Conservation (phyloP, 2,113 vertebrate genomes). For the Herpailurus yagouaroundi region DNA sequence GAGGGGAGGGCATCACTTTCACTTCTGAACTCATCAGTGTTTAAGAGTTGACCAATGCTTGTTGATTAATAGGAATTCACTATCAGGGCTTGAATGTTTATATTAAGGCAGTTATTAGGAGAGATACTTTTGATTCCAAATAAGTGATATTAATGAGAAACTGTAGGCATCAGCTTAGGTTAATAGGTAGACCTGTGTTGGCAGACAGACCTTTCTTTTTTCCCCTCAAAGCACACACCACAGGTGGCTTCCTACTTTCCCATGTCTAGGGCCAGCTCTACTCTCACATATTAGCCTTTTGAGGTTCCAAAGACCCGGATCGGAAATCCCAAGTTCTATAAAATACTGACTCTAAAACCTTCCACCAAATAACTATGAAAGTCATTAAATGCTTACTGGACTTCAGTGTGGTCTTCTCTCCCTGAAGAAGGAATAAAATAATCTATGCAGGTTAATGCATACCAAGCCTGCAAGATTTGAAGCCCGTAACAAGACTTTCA, state of each 20-base stretch:
- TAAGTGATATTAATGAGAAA: neutral
- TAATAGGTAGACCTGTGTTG: neutral
- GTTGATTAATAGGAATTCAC: neutral
- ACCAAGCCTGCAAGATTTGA: neutral
- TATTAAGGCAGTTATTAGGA: neutral
- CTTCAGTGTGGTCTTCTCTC: neutral
- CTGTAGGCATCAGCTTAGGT: neutral
- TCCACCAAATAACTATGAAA: neutral
- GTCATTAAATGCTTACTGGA: neutral
- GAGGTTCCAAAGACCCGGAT: neutral
- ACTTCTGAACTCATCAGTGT: neutral
- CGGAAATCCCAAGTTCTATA: neutral
- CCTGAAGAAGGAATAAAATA: slow-evolving; percentile 32
- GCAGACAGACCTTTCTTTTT: neutral
- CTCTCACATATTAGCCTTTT: neutral
- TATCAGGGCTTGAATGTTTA: neutral
- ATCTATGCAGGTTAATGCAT: neutral
- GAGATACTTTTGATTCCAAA: neutral
- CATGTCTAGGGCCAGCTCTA: neutral
- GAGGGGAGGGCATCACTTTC: neutral
- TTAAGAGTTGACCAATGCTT: neutral
- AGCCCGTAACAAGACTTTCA: slow-evolving; percentile 15
- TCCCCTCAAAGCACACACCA: neutral
- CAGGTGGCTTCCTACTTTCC: neutral
- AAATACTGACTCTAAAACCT: neutral